Conservation (phyloP, 2,797 vertebrate species). For the Phalloptychus januarius region DNA sequence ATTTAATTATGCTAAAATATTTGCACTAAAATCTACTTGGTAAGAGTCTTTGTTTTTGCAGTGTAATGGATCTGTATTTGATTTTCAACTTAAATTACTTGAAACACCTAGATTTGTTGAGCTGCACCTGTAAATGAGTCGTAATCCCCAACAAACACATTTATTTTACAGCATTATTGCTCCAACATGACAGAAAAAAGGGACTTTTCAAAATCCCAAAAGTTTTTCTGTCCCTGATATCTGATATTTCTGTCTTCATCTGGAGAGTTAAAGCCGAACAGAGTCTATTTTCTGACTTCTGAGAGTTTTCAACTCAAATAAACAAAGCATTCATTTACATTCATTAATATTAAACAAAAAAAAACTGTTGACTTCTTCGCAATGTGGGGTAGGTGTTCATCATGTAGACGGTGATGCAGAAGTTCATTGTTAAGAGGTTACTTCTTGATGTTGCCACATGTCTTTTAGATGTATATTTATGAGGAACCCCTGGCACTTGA, state of each 20-base stretch:
- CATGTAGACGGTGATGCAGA: slow-evolving; percentile 71
- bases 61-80: neutral
- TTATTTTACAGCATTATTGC: neutral
- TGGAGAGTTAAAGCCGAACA: slow-evolving; percentile 63
- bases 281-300: slow-evolving; percentile 57
- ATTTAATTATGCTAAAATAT: no score
- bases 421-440: slow-evolving; percentile 81
- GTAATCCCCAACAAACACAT: neutral
- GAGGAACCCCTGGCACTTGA: slow-evolving; percentile 75
- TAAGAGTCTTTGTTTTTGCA: no score
- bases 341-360: slow-evolving; percentile 74
- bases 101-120: neutral
- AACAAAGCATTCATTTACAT: slow-evolving; percentile 83
- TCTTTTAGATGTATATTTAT: slow-evolving; percentile 83
- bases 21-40: no score
- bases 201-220: slow-evolving; percentile 24
- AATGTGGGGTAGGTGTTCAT: slow-evolving; percentile 62
- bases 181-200: slow-evolving; percentile 23
- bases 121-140: neutral
- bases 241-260: slow-evolving; percentile 68
- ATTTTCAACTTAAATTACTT: neutral
- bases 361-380: slow-evolving; percentile 55
- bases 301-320: slow-evolving; percentile 70
- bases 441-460: slow-evolving; percentile 79
- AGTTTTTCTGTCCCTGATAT: slow-evolving; percentile 46